Conservation (phyloP, 2,797 vertebrate species). For the Sebastes trivittatus region DNA sequence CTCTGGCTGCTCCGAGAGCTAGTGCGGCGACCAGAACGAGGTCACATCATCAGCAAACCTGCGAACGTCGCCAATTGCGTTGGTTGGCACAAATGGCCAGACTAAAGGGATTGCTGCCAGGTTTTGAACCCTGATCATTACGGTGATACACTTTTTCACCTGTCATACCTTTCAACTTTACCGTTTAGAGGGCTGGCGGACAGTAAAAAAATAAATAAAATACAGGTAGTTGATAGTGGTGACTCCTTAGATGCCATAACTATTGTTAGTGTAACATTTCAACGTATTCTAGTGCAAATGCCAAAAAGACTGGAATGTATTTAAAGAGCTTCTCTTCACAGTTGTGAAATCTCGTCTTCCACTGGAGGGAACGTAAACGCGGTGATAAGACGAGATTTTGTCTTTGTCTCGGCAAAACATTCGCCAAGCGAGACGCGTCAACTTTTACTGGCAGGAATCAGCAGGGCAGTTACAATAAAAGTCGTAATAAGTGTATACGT, state of each 20-base stretch:
- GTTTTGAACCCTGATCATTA: background rate
- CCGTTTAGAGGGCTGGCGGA: background rate
- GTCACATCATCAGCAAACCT: constrained; percentile 26
- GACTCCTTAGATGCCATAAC: constrained; percentile 36
- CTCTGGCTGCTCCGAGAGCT: background rate
- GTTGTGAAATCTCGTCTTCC: constrained; percentile 12
- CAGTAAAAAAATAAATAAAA: background rate
- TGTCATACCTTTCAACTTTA: background rate
- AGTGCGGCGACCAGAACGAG: background rate
- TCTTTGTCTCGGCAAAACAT: background rate
- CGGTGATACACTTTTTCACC: background rate
- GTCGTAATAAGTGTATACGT: background rate
- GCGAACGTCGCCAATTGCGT: background rate
- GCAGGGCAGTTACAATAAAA: constrained; percentile 39
- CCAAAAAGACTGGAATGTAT: constrained; percentile 70
- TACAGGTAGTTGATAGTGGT: background rate
- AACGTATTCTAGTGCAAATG: constrained; percentile 67
- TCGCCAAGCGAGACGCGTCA: background rate
- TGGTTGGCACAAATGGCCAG: background rate
- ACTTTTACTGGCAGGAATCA: constrained; percentile 56
- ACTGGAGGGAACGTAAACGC: background rate
- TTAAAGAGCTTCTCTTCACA: constrained; percentile 29
- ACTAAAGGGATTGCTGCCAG: constrained; percentile 35
- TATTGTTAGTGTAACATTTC: constrained; percentile 34
- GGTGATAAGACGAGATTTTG: background rate